Base-by-base conservation (phyloP, 2,797 vertebrate genomes). In the Dendrocincla fuliginosa region DNA sequence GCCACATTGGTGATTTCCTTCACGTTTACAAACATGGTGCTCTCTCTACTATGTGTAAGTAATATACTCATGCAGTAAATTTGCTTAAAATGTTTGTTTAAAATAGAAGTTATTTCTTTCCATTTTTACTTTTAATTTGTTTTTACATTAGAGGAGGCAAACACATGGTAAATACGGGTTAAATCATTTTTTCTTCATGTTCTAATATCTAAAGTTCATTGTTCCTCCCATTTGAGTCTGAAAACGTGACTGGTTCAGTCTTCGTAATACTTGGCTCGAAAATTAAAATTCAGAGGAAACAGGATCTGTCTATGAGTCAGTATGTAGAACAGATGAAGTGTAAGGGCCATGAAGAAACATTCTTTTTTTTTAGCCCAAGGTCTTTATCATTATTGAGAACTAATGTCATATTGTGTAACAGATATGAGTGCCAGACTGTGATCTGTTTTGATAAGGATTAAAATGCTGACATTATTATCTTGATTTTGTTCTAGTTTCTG, bases 191-290 rank as follows among this genome's bases (percentile, higher is more conserved):
- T 77, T 63, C 56, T 85, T 93, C 15, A 9, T 49, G 25, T 28
- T 33, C 22, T 64, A 65, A 56, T 94, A 89, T 37, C 44, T 35
- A 55, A 90, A 91, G 71, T 80, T 82, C 30, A 14, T 91, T 89
- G n/a, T 84, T 92, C 41, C 47, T 94, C 81, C 41, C 78, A 74
- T 0, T 2, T 87, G 81, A 90, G 92, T 79, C 80, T 91, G 74
- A 56, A 90, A 84, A 81, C 37, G 15, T 33, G 55, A 35, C 78
- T 84, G 30, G 5, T 73, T 94, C 82, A 82, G n/a, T 67, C 56
- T 84, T 90, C 84, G 20, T 85, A 89, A 80, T 85, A 68, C 57
- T 94, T 95, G 92, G 90, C 96, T 90, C 33, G 74, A 67, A 60
- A 82, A 76, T 42, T 27, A 88, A 87, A 86, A 76, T 64, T 82